phyloP scores from a whole-genome alignment of 2,113 vertebrate species.

The Gadus chalcogrammus region DNA sequence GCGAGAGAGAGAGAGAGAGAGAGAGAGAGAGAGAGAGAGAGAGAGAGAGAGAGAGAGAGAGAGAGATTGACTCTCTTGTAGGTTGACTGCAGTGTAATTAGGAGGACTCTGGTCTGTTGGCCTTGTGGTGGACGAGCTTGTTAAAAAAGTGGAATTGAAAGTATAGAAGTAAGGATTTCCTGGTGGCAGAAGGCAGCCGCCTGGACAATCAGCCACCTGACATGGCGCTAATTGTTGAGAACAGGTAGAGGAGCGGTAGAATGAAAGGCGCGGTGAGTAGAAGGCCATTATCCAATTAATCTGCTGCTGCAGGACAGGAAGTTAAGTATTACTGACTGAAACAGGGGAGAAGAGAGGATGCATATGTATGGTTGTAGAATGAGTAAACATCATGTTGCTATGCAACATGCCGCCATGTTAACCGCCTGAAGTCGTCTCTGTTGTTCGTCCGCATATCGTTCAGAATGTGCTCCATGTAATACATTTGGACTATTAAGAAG shows the following conservation, averaged over 20 bases:
- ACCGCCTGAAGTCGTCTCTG: no score
- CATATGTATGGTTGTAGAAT: background rate
- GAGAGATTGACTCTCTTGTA: background rate
- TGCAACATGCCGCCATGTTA: background rate
- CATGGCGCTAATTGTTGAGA: conserved; percentile 36
- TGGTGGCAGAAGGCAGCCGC: conserved; percentile 20
- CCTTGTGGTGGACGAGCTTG: background rate
- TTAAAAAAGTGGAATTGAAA: conserved; percentile 26
- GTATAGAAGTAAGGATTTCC: conserved; percentile 14
- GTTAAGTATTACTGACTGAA: conserved; percentile 23
- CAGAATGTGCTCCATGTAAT: no score
- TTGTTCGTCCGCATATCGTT: no score
- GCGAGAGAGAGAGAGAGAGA: background rate
- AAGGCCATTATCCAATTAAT: conserved; percentile 59
- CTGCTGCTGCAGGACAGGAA: conserved; percentile 41
- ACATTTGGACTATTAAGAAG: no score
- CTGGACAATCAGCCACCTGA: conserved; percentile 31
- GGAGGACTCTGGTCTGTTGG: background rate
- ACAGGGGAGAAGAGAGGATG: conserved; percentile 9
- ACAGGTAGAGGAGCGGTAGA: conserved; percentile 35
- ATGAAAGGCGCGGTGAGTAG: conserved; percentile 18
- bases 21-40: background rate
- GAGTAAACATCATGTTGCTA: background rate
- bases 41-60: background rate
- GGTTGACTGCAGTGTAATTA: conserved; percentile 4